A percentile compares a stretch with the other conserved stretches of the same genome.
Conservation (phyloP, 1,140 invertebrate genomes). For the Zaprionus nigranus region DNA sequence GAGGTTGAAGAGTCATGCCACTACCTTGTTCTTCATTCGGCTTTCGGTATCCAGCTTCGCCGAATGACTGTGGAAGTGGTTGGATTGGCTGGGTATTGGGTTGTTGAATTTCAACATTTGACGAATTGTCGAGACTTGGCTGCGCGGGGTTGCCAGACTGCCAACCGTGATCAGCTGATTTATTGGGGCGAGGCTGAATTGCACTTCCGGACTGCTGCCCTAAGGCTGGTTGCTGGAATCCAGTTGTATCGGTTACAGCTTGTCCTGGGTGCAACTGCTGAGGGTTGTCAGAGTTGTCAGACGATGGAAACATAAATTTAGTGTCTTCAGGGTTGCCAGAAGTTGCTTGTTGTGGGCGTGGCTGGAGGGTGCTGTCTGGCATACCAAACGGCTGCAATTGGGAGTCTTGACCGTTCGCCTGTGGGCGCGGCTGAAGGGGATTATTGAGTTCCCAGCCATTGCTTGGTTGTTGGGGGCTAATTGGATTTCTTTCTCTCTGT, state of each 20-base stretch:
- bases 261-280: not conserved
- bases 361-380: not conserved
- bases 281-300: not conserved
- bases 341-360: not conserved
- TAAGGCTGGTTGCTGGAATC: not conserved
- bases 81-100: not conserved
- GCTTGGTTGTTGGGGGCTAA: slow-evolving; percentile 1
- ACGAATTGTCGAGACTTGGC: not conserved
- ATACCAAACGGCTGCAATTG: not conserved
- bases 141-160: not conserved
- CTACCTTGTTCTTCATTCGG: not conserved
- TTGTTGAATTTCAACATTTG: not conserved
- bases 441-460: not conserved
- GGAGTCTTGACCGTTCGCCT: slow-evolving; percentile 1
- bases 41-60: not conserved
- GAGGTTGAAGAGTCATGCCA: slow-evolving; percentile 21
- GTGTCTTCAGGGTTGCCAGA: not conserved
- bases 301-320: not conserved
- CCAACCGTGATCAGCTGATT: not conserved
- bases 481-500: not conserved
- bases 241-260: not conserved
- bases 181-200: slow-evolving; percentile 5
- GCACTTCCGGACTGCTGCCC: not conserved
- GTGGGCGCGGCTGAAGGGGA: slow-evolving; percentile 50
- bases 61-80: not conserved